Percentiles rank a stretch among this genome's conserved stretches.
Evolutionary conservation across 2,113 vertebrate species (phyloP).

Genomic region (Zosterops pallidus): DNA sequence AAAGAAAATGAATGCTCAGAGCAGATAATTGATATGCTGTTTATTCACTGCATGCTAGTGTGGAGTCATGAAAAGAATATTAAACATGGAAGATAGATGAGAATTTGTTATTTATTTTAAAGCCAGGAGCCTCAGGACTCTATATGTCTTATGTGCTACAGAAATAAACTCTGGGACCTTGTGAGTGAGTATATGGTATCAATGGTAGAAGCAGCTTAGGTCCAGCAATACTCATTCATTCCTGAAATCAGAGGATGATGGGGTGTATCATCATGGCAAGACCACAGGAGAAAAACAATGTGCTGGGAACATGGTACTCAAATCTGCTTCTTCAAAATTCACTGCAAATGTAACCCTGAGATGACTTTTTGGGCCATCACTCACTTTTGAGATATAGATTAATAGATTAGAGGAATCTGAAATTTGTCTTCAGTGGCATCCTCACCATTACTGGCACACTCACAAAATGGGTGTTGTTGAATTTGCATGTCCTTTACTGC

Average conservation of each 20-base stretch:
- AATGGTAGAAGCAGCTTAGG: background rate
- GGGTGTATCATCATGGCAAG: background rate
- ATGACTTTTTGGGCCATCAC: background rate
- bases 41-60: background rate
- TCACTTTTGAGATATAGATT: background rate
- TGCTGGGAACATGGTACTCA: background rate
- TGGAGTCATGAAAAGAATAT: slow-evolving; percentile 31
- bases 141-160: background rate
- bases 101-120: slow-evolving; percentile 32
- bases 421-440: background rate
- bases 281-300: background rate
- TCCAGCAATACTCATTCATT: background rate
- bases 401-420: background rate
- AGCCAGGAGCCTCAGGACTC: background rate
- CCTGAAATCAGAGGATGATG: background rate
- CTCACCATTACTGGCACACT: background rate
- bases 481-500: background rate
- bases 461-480: background rate
- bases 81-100: slow-evolving; percentile 46
- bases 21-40: slow-evolving; percentile 49
- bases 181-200: background rate
- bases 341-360: background rate
- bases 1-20: slow-evolving; percentile 50
- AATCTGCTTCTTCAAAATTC: background rate
- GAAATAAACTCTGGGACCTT: background rate